These are phyloP conservation scores for Micromesistius poutassou DNA, from an alignment of 2,797 vertebrate species.

Conservation along the genomic window DNA sequence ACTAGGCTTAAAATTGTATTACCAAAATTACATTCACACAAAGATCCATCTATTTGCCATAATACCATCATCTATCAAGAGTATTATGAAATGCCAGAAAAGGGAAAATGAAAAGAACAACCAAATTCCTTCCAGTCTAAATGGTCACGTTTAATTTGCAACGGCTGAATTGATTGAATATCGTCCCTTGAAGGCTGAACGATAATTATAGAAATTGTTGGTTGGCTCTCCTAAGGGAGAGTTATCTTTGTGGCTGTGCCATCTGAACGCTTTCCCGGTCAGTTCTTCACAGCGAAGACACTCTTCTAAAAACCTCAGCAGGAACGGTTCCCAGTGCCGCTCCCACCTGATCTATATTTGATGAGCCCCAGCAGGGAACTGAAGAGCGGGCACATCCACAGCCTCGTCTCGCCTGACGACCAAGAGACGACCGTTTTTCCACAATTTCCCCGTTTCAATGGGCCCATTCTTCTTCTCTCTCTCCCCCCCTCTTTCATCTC, in stretches of 20 bases:
- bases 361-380: too few species aligned
- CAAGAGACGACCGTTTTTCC: not conserved
- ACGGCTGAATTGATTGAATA: too few species aligned
- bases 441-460: not conserved
- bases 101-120: not conserved
- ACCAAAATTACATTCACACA: not conserved
- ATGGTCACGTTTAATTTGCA: not conserved
- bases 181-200: too few species aligned
- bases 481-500: slow-evolving; percentile 6
- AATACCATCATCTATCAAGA: not conserved
- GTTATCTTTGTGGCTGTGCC: too few species aligned
- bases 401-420: not conserved
- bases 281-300: not conserved
- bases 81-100: not conserved
- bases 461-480: not conserved
- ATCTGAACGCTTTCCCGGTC: too few species aligned
- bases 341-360: too few species aligned
- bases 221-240: too few species aligned
- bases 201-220: too few species aligned
- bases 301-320: not conserved
- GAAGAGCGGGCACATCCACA: too few species aligned
- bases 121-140: not conserved
- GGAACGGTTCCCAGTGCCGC: too few species aligned
- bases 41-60: not conserved
- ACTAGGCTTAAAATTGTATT: not conserved